Conservation (phyloP, 2,888 invertebrate species). For the Aquatica leii region DNA sequence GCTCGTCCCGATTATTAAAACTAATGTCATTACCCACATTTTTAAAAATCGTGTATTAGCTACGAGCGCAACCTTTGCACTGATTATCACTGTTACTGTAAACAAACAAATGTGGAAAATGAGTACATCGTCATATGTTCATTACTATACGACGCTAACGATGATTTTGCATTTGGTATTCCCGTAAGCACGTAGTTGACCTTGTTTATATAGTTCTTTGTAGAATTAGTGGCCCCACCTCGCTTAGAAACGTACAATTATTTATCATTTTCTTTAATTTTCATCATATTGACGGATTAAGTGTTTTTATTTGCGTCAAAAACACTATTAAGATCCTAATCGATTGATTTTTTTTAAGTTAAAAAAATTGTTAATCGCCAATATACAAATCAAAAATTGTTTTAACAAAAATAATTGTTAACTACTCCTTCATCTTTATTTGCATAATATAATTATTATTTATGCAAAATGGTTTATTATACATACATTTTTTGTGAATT, state of each 20-base stretch:
- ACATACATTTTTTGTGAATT: no score
- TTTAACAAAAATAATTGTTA: no score
- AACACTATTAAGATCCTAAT: no score
- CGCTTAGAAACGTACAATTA: not conserved
- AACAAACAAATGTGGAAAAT: not conserved
- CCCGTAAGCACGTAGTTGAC: not conserved
- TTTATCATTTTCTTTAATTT: not conserved
- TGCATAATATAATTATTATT: no score
- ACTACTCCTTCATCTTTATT: no score
- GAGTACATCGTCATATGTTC: not conserved
- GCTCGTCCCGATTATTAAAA: not conserved
- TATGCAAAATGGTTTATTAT: no score
- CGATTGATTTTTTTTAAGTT: no score
- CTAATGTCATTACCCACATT: no score
- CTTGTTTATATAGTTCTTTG: not conserved
- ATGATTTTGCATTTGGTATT: not conserved
- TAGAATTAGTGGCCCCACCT: conserved; percentile 4
- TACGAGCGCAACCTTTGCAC: not conserved
- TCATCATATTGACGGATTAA: not conserved
- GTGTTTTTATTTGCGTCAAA: no score
- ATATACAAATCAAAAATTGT: no score
- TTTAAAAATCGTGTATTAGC: no score
- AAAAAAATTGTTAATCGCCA: no score
- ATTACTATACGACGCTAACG: not conserved
- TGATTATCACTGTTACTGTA: not conserved